A percentile compares a stretch with the other conserved stretches of the same genome.
Conservation (phyloP, 2,888 invertebrate genomes). For the Antitype chi region DNA sequence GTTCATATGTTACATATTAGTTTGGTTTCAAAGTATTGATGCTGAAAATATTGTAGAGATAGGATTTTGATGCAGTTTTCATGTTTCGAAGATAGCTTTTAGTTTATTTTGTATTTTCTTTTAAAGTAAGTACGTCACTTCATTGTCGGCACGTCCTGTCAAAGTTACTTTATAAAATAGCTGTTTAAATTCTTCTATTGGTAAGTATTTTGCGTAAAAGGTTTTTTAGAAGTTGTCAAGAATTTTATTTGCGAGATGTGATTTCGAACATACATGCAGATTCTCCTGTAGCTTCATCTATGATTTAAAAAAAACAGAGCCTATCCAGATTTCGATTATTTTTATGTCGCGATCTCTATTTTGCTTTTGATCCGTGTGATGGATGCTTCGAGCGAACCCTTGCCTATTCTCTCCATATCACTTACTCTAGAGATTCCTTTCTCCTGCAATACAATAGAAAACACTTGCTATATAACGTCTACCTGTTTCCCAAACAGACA, state of each 20-base stretch:
- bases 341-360: background rate
- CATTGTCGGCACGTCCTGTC: constrained; percentile 1
- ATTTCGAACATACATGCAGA: background rate
- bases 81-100: constrained; percentile 29
- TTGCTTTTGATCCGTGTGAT: background rate
- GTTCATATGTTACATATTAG: constrained; percentile 40
- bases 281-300: too few species aligned
- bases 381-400: background rate
- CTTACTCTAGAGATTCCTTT: constrained; percentile 15
- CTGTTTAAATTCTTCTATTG: background rate
- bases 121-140: background rate
- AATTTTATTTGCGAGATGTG: background rate
- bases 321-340: background rate
- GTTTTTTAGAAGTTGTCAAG: background rate
- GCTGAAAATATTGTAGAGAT: background rate
- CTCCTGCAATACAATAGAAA: constrained; percentile 17
- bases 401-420: constrained; percentile 10
- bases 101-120: constrained; percentile 20
- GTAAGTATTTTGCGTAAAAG: background rate
- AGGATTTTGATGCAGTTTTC: constrained; percentile 45
- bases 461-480: constrained; percentile 1
- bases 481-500: constrained; percentile 20
- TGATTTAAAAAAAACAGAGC: background rate
- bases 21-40: constrained; percentile 29
- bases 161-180: background rate